phyloP scores from a whole-genome alignment of 2,797 vertebrate species.

The Xerus rutilus region DNA sequence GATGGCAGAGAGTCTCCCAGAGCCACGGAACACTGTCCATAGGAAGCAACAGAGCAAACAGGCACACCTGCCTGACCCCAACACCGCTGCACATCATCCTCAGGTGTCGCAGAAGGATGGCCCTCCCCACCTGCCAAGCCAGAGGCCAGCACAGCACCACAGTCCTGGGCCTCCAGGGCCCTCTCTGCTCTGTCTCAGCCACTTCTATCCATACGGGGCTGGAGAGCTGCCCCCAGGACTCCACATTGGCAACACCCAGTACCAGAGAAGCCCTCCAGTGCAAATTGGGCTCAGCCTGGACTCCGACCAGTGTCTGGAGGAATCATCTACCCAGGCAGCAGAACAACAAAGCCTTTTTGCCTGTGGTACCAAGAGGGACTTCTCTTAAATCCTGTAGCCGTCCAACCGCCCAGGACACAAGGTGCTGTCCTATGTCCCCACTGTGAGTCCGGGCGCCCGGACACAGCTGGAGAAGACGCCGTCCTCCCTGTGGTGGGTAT shows the following conservation, averaged over 20 bases:
- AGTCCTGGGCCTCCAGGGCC: not conserved
- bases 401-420: not conserved
- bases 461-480: not conserved
- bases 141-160: not conserved
- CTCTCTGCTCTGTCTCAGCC: not conserved
- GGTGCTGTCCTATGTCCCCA: not conserved
- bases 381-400: not conserved
- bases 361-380: not conserved
- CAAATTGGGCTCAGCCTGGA: not conserved
- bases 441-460: not conserved
- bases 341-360: not conserved
- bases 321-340: not conserved
- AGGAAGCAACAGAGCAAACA: not conserved
- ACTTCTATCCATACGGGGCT: not conserved
- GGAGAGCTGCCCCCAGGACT: not conserved
- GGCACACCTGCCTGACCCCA: not conserved
- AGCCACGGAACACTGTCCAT: conserved; percentile 54
- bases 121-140: fast-evolving
- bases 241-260: not conserved
- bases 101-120: not conserved
- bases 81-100: fast-evolving
- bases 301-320: not conserved
- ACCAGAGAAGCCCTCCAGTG: not conserved
- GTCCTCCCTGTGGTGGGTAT: not conserved
- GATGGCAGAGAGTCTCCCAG: conserved; percentile 50